Evolutionary conservation across 2,888 invertebrate species (phyloP), one percentile per base, ranked within the genome.

Genomic region (Epirrhoe tristata): DNA sequence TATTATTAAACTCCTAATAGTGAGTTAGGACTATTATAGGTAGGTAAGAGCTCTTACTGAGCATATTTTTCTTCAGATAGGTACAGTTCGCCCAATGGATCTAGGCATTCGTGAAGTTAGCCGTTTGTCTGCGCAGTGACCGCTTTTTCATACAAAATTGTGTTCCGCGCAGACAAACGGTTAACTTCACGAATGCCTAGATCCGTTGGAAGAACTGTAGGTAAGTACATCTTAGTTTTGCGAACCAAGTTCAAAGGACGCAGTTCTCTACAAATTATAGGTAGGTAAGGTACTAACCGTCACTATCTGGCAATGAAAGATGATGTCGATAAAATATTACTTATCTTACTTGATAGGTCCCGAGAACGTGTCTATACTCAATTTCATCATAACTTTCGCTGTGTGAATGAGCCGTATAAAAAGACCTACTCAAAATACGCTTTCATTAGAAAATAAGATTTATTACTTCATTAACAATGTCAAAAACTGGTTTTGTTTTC

Each of bases 401-500:
- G 55, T 53, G 55, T 56, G 32, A 69, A 66, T 68, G 63, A 14
- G 31, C 39, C 55, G 66, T 80, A 80, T 81, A 81, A 75, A 81
- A 71, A 69, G 59, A 58, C n/a, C 0, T 43, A 12, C 14, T n/a
- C 17, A 56, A 43, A 12, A 16, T 14, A 7, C 12, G n/a, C 10
- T 46, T 67, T 71, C 71, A 69, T 73, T 75, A 69, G 66, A 66
- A 68, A 69, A 60, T 56, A 43, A 63, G 17, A 39, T 59, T 59
- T 59, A 67, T 36, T n/a, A 6, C 36, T 36, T 51, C 12, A 10
- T 58, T 16, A 59, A 74, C 69, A 64, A 79, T 80, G 80, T 65
- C 58, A 52, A 74, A 71, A 66, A 63, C 69, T 46, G 58, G 59
- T 69, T 66, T 67, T 6, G 53, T 57, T 5, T 50, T 70, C 24